Base-by-base conservation (phyloP, 2,888 invertebrate species). In the Athripsodes cinereus region DNA sequence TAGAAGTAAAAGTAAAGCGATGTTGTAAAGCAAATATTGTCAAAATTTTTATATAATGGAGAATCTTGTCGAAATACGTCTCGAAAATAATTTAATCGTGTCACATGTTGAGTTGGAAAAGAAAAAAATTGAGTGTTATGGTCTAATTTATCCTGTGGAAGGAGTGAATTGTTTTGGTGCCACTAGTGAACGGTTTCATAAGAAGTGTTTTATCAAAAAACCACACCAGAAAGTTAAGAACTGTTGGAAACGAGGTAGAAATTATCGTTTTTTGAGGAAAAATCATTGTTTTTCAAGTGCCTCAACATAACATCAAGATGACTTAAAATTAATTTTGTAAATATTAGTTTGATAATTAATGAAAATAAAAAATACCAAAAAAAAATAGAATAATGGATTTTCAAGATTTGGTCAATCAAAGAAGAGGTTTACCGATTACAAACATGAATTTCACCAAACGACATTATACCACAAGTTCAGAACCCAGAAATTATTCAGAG, bases 31-130 rank as follows among this genome's bases (percentile, higher is more conserved):
- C 16, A 13, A 40, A 8, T n/a, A 26, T 10, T 26, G 5, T 6
- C 26, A 26, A 26, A n/a, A 46, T 50, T 49, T 54, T 57, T 60
- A 57, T 57, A 60, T 60, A 57, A 60, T 60, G 60, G 60, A 60
- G 60, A 51, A 49, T 57, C 46, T 55, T 48, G 47, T 47, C 34
- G 57, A 57, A 51, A 57, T 50, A 31, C 47, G 50, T 57, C 47
- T 19, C 18, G 50, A 54, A 50, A 57, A 20, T 35, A 50, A 47
- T 51, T 19, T 46, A 46, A 53, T 18, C 51, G 52, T 40, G 5
- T 40, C 20, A 21, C 47, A 44, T 31, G 21, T 34, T 47, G 20
- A 34, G n/a, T 22, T 49, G 11, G 18, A 18, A 35, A 52, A 50
- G 20, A 22, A n/a, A 13, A 35, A 26, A n/a, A 57, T 21, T 40